Evolutionary conservation across 2,888 invertebrate genomes (phyloP).

Genomic region (Andrena chrysosceles): DNA sequence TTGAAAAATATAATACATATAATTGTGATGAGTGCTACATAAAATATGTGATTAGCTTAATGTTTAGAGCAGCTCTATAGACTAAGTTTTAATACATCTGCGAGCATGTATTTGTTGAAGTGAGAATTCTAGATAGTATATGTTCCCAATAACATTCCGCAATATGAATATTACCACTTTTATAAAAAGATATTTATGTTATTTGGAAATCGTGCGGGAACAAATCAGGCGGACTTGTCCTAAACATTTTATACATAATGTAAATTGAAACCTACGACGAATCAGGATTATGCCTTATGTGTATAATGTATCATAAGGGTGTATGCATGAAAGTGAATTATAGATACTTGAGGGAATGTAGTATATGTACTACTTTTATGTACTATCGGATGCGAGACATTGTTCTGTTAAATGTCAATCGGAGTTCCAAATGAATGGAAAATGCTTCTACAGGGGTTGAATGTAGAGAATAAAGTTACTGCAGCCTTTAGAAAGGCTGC

Average conservation of each 20-base stretch:
- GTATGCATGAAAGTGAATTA: constrained; percentile 50
- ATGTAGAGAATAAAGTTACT: constrained; percentile 34
- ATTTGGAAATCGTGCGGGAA: constrained; percentile 60
- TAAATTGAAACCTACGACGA: constrained; percentile 63
- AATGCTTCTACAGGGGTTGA: constrained; percentile 57
- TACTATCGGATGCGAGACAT: constrained; percentile 44
- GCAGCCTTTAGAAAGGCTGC: constrained; percentile 31
- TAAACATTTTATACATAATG: constrained; percentile 71
- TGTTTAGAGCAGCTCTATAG: constrained; percentile 46
- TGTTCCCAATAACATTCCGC: constrained; percentile 63
- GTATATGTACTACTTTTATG: constrained; percentile 35
- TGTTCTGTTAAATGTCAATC: constrained; percentile 38
- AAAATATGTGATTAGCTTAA: constrained; percentile 38
- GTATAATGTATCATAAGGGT: constrained; percentile 65
- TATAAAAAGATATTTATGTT: constrained; percentile 46
- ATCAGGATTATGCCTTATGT: constrained; percentile 71
- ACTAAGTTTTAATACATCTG: constrained; percentile 52
- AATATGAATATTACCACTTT: constrained; percentile 49
- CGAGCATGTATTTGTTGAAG: constrained; percentile 41
- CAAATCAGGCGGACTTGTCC: constrained; percentile 63
- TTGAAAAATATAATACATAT: constrained; percentile 19
- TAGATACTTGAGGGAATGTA: constrained; percentile 36
- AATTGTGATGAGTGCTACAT: constrained; percentile 14
- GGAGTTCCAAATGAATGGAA: constrained; percentile 29
- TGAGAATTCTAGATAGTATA: constrained; percentile 38